Conservation (phyloP, 2,113 vertebrate species). For the Aptenodytes patagonicus region DNA sequence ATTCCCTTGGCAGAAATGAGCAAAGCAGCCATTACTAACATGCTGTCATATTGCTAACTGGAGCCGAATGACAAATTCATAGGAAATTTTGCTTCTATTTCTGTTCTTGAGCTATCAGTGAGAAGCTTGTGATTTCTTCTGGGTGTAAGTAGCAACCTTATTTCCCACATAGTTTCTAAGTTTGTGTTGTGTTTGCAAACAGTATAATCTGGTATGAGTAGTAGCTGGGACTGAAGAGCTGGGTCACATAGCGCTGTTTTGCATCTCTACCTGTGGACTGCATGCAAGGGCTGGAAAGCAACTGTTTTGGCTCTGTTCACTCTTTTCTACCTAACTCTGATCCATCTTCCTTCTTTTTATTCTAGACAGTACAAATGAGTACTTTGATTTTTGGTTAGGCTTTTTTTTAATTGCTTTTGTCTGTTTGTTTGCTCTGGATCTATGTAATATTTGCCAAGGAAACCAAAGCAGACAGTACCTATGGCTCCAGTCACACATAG, state of each 20-base stretch:
- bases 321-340: not conserved
- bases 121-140: slow-evolving; percentile 29
- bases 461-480: not conserved
- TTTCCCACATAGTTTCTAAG: slow-evolving; percentile 25
- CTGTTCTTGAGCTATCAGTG: slow-evolving; percentile 5
- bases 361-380: not conserved
- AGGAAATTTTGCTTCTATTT: slow-evolving; percentile 47
- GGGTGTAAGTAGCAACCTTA: not conserved
- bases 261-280: not conserved
- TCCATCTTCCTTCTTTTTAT: not conserved
- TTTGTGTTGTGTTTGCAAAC: slow-evolving; percentile 27
- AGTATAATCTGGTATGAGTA: not conserved
- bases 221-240: not conserved
- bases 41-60: slow-evolving; percentile 47
- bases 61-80: slow-evolving; percentile 48
- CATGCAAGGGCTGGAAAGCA: not conserved
- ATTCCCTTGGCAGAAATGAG: slow-evolving; percentile 62
- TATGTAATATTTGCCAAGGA: not conserved
- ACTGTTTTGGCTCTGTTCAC: not conserved
- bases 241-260: not conserved
- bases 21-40: slow-evolving; percentile 60
- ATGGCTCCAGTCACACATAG: not conserved
- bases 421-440: not conserved
- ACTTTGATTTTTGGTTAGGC: not conserved
- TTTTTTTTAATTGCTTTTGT: not conserved